These are phyloP conservation scores for Geotrypetes seraphini DNA, from an alignment of 2,797 vertebrate genomes.

Conservation along the genomic window DNA sequence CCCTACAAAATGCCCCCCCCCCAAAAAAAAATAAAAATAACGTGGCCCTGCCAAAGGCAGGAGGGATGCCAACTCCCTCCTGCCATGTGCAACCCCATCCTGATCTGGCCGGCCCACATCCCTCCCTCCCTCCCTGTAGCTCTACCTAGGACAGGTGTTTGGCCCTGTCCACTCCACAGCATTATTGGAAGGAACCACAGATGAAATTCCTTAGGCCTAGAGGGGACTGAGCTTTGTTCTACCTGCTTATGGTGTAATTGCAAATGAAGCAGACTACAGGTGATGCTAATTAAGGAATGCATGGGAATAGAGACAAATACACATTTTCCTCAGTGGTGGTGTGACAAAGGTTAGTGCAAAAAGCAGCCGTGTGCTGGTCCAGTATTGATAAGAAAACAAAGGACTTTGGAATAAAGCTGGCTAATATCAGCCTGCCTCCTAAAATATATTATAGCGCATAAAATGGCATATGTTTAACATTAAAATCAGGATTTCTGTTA, in stretches of 20 bases:
- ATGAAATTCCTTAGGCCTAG: constrained; percentile 5
- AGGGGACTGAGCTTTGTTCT: constrained; percentile 3
- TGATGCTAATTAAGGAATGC: constrained; percentile 44
- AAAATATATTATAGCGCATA: constrained; percentile 39
- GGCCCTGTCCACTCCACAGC: too few relatives aligned
- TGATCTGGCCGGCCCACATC: too few relatives aligned
- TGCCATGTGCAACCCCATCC: too few relatives aligned
- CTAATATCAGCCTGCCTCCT: constrained; percentile 49
- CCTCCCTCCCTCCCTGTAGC: too few relatives aligned
- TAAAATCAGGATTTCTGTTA: constrained; percentile 41
- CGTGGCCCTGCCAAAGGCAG: too few relatives aligned
- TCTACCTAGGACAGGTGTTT: constrained; percentile 16
- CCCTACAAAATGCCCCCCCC: too few relatives aligned
- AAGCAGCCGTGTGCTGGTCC: constrained; percentile 49
- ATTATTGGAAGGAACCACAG: constrained; percentile 14
- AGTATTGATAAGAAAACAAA: constrained; percentile 60
- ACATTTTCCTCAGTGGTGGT: constrained; percentile 35
- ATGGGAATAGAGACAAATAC: constrained; percentile 17
- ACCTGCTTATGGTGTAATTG: constrained; percentile 19
- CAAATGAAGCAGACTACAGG: constrained; percentile 34
- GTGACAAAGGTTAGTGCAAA: constrained; percentile 61
- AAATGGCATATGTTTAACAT: constrained; percentile 48
- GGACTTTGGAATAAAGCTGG: constrained; percentile 46
- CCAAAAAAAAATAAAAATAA: too few relatives aligned
- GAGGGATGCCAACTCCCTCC: too few relatives aligned